Evolutionary conservation across 2,113 vertebrate genomes (phyloP).

Genomic region (Cryptomyrus ogoouensis): DNA sequence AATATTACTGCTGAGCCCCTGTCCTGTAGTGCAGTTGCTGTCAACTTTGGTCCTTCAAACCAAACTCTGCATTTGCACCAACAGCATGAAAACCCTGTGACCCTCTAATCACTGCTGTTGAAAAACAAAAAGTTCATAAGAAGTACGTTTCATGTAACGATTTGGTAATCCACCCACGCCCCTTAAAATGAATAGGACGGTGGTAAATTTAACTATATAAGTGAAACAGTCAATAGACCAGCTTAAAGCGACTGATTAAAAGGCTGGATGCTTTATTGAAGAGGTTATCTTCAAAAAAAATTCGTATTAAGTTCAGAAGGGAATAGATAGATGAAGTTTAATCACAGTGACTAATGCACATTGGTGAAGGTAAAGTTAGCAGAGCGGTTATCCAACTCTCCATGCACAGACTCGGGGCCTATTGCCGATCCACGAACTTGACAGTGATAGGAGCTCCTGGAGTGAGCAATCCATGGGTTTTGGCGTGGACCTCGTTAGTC

Average conservation of each 20-base stretch:
- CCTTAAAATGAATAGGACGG: background rate
- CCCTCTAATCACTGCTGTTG: background rate
- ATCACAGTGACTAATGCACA: background rate
- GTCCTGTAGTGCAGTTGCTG: background rate
- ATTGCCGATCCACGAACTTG: slow-evolving; percentile 63
- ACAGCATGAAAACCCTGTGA: background rate
- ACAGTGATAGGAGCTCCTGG: slow-evolving; percentile 68
- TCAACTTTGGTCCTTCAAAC: background rate
- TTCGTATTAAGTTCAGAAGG: background rate
- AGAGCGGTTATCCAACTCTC: background rate
- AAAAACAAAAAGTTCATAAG: background rate
- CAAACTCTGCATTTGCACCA: background rate
- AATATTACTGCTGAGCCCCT: background rate
- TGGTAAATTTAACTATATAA: background rate
- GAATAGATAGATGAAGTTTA: background rate
- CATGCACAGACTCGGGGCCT: background rate
- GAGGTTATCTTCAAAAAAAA: background rate
- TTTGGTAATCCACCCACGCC: background rate
- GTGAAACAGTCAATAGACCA: background rate
- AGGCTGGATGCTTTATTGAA: background rate
- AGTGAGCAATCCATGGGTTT: slow-evolving; percentile 79
- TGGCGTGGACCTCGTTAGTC: slow-evolving; percentile 64
- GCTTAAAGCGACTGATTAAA: background rate
- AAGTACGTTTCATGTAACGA: background rate
- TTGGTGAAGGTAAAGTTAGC: background rate